A percentile compares a stretch with the other conserved stretches of the same genome.
Evolutionary conservation across 2,888 invertebrate species (phyloP).

Genomic region (Elaeidobius kamerunicus): DNA sequence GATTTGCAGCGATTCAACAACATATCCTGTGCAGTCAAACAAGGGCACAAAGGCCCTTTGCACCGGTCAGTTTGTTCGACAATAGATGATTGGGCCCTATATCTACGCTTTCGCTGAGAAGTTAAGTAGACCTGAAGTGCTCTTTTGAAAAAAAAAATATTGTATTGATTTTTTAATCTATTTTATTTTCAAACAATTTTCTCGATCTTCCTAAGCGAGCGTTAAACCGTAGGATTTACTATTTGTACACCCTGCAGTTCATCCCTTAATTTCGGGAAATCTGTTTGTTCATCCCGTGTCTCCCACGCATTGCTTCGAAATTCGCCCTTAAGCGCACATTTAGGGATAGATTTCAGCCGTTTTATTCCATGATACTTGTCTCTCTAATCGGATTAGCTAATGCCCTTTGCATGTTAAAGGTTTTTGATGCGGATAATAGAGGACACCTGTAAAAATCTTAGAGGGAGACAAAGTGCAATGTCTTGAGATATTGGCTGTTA

Average conservation of each 20-base stretch:
- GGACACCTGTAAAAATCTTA: conserved; percentile 4
- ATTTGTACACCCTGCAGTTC: conserved; percentile 34
- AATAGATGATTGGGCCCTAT: conserved; percentile 33
- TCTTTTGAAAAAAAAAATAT: conserved; percentile 26
- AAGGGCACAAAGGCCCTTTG: conserved; percentile 43
- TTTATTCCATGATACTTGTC: conserved; percentile 24
- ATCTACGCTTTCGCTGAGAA: conserved; percentile 29
- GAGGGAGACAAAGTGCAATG: not conserved
- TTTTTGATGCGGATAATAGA: conserved; percentile 1
- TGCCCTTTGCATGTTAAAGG: conserved; percentile 26
- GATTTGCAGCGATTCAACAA: conserved; percentile 48
- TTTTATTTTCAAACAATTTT: conserved; percentile 12
- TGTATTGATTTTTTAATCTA: no score
- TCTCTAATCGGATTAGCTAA: conserved; percentile 27
- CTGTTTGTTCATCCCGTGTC: conserved; percentile 46
- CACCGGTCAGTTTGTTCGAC: conserved; percentile 43
- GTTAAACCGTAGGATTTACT: conserved; percentile 22
- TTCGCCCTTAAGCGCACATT: conserved; percentile 26
- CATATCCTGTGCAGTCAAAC: conserved; percentile 45
- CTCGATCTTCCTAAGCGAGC: conserved; percentile 14
- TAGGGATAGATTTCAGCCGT: conserved; percentile 15
- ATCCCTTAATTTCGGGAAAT: conserved; percentile 37
- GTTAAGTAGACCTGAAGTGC: conserved; percentile 35
- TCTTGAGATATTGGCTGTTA: not conserved
- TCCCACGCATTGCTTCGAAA: conserved; percentile 46